Percentiles rank a stretch among this genome's conserved stretches.
Evolutionary conservation across 2,797 vertebrate genomes (phyloP).

Genomic region (Gallirallus australis): DNA sequence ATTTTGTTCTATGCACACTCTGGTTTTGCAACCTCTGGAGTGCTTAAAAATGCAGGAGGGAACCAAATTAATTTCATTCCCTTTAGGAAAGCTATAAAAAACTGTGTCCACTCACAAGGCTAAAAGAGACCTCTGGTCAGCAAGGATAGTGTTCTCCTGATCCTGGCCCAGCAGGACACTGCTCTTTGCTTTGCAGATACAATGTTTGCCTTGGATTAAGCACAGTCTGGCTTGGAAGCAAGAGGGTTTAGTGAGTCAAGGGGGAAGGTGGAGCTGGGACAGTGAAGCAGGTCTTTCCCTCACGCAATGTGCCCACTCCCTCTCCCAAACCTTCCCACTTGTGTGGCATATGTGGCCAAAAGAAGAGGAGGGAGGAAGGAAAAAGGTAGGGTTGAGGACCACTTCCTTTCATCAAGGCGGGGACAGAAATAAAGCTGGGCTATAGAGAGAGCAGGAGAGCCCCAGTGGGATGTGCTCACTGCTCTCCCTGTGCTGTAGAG

Average conservation of each 20-base stretch:
- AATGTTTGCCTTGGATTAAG: background rate
- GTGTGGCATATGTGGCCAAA: background rate
- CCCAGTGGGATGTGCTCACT: accelerated
- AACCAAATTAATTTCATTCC: background rate
- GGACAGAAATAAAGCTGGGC: background rate
- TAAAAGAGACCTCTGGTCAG: background rate
- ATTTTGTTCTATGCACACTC: background rate
- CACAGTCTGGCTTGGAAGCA: background rate
- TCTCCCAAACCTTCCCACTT: background rate
- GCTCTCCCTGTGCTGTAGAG: background rate
- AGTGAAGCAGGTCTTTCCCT: background rate
- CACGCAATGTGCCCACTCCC: background rate
- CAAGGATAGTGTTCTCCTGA: background rate
- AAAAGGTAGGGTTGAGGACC: background rate
- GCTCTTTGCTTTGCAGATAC: background rate
- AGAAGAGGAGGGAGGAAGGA: background rate
- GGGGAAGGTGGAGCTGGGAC: background rate
- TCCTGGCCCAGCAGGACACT: background rate
- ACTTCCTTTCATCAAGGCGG: background rate
- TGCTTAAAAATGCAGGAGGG: background rate
- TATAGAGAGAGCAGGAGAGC: background rate
- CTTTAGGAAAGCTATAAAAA: constrained; percentile 3
- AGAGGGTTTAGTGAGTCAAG: background rate
- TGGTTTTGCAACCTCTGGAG: background rate
- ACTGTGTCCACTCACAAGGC: background rate